Conservation (phyloP, 2,113 vertebrate genomes). For the cattle (Bos taurus) region ARS-UCD2.0 NC_037334.1:104176501-104177000, state of each 20-base stretch:
- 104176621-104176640: neutral
- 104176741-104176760: neutral
- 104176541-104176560: neutral
- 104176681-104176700: neutral
- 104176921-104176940: neutral
- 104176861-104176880: neutral
- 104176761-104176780: neutral
- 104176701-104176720: neutral
- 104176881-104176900: neutral
- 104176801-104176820: neutral
- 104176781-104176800: neutral
- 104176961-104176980: neutral
- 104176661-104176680: neutral
- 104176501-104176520: neutral
- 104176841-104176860: neutral
- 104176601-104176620: neutral
- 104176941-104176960: neutral
- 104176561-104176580: neutral
- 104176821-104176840: neutral
- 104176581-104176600: neutral
- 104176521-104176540: neutral
- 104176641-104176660: neutral
- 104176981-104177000: neutral
- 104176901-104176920: neutral
- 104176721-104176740: neutral